These are phyloP conservation scores for Calidris pugnax DNA, from an alignment of 2,113 vertebrate species.

Conservation along the genomic window DNA sequence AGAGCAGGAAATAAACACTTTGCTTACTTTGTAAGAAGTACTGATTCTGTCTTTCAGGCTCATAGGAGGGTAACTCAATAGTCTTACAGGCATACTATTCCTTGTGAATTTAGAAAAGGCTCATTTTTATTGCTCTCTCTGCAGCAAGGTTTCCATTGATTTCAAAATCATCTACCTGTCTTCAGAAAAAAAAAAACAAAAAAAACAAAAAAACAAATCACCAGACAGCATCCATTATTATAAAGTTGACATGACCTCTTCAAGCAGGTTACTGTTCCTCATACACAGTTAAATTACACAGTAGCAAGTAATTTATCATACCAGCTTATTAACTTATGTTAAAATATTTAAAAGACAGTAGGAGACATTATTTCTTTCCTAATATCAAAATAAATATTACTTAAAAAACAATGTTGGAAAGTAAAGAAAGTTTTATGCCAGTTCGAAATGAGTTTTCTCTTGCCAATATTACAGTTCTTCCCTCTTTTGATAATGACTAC, in stretches of 20 bases:
- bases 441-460: not conserved
- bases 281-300: not conserved
- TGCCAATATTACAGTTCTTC: not conserved
- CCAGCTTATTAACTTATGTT: not conserved
- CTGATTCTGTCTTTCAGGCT: not conserved
- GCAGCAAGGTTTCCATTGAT: not conserved
- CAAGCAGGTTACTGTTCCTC: not conserved
- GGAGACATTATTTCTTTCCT: not conserved
- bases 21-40: not conserved
- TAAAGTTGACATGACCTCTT: not conserved
- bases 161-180: not conserved
- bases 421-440: not conserved
- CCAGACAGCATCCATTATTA: not conserved
- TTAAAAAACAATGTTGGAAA: not conserved
- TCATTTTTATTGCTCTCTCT: not conserved
- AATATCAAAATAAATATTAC: not conserved
- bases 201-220: not conserved
- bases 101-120: not conserved
- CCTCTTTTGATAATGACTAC: not conserved
- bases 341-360: not conserved
- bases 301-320: not conserved
- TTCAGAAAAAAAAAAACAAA: not conserved
- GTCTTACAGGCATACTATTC: not conserved
- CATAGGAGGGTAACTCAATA: not conserved
- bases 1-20: not conserved